phyloP scores from a whole-genome alignment of 1,140 invertebrate genomes.

The Dinoponera quadriceps region DNA sequence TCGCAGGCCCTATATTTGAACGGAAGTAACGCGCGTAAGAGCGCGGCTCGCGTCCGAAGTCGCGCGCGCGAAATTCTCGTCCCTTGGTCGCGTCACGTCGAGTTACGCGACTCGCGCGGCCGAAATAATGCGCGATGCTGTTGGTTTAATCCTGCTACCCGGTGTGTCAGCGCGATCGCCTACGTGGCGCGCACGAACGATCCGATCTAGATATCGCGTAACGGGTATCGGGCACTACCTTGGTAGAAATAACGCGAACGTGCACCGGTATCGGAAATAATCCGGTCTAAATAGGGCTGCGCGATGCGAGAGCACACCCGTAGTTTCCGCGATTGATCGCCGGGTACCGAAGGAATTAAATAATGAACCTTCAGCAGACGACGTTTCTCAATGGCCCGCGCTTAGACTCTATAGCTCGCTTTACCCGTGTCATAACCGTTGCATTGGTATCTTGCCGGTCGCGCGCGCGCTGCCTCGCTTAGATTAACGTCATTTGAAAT shows the following conservation, averaged over 20 bases:
- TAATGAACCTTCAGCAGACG: constrained; percentile 1
- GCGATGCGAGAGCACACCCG: not conserved
- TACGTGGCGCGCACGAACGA: not conserved
- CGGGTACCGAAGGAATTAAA: constrained; percentile 16
- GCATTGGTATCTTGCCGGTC: constrained; percentile 13
- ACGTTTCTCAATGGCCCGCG: not conserved
- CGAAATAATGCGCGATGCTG: constrained; percentile 44
- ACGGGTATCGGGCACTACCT: not conserved
- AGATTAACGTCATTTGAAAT: constrained; percentile 60
- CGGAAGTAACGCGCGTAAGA: constrained; percentile 38
- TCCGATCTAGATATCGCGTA: not conserved
- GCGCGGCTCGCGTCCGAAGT: not conserved
- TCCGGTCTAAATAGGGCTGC: not conserved
- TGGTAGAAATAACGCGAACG: not conserved
- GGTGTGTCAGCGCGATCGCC: too few species aligned
- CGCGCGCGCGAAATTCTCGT: constrained; percentile 53
- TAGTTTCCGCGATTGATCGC: constrained; percentile 24
- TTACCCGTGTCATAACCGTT: constrained; percentile 13
- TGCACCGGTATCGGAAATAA: not conserved
- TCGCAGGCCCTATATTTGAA: constrained; percentile 16
- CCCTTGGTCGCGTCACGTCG: constrained; percentile 16
- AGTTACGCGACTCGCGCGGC: constrained; percentile 33
- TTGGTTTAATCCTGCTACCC: too few species aligned
- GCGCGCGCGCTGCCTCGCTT: constrained; percentile 12
- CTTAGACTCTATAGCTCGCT: not conserved